Conservation (phyloP, 2,888 invertebrate genomes). For the Napeogenes inachia region DNA sequence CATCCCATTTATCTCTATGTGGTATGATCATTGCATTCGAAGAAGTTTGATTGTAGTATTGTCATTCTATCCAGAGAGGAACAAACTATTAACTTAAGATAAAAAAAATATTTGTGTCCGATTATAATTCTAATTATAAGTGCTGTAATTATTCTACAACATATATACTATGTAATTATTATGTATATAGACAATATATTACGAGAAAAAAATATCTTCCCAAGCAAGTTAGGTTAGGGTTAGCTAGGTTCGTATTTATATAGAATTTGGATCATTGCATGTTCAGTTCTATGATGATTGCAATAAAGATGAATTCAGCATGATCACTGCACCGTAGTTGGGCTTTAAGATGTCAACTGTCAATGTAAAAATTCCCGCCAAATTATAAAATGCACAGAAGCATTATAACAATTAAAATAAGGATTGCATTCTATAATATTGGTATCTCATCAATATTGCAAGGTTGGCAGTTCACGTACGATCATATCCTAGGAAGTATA, state of each 20-base stretch:
- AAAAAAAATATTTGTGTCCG: not conserved
- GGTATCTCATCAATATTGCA: too few relatives aligned
- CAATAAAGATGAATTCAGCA: constrained; percentile 36
- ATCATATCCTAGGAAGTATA: too few relatives aligned
- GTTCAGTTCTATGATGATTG: constrained; percentile 25
- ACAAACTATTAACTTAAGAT: too few relatives aligned
- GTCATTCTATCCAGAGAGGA: too few relatives aligned
- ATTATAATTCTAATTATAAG: not conserved
- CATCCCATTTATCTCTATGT: not conserved
- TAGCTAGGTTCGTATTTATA: constrained; percentile 18
- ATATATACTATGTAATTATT: not conserved
- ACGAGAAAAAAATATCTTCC: constrained; percentile 12
- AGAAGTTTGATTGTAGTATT: too few relatives aligned
- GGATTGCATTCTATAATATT: too few relatives aligned
- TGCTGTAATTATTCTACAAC: not conserved
- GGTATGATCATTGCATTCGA: not conserved
- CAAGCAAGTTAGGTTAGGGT: constrained; percentile 9
- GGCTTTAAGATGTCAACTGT: constrained; percentile 35
- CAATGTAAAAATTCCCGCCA: not conserved
- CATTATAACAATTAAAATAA: too few relatives aligned
- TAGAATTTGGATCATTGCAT: constrained; percentile 31
- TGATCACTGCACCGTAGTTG: constrained; percentile 46
- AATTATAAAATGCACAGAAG: not conserved
- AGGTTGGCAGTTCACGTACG: too few relatives aligned
- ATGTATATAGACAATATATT: constrained; percentile 9